Percentiles rank a stretch among this genome's conserved stretches.
Evolutionary conservation across 92 coral and sea anemone genomes (phyloP).

Genomic region (Siderastrea radians): DNA sequence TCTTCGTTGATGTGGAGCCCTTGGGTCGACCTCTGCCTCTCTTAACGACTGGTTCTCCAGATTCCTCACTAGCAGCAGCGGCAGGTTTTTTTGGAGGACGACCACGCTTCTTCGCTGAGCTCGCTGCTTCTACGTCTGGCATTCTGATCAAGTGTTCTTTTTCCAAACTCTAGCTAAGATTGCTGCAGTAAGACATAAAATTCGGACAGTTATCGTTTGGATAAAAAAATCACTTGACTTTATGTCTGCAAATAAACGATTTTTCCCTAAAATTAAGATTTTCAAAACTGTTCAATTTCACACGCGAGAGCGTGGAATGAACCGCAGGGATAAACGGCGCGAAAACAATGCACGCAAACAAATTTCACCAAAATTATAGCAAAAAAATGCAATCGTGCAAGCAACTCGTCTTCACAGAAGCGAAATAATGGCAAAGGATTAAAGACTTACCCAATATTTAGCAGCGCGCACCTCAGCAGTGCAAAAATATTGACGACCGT

Average conservation of each 20-base stretch:
- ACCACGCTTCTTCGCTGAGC: conserved; percentile 67
- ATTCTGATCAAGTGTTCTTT: conserved; percentile 28
- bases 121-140: conserved; percentile 46
- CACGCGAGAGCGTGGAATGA: not conserved
- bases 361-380: not conserved
- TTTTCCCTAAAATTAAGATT: not conserved
- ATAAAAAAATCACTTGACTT: not conserved
- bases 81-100: conserved; percentile 57
- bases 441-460: conserved; percentile 32
- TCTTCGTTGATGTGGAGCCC: conserved; percentile 65
- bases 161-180: conserved; percentile 1
- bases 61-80: conserved; percentile 6
- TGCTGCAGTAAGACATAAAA: not conserved
- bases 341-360: conserved; percentile 22
- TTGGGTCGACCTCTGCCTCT: conserved; percentile 77
- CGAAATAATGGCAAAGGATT: not conserved
- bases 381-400: not conserved
- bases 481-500: conserved; percentile 34
- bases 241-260: not conserved
- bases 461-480: conserved; percentile 30
- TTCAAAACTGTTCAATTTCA: not conserved
- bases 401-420: not conserved
- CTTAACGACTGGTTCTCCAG: conserved; percentile 58
- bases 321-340: conserved; percentile 1
- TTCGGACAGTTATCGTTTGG: not conserved